These are phyloP conservation scores for Spongilla lacustris DNA, from an alignment of 37 sponge, comb jelly and placozoan genomes.

Conservation along the genomic window DNA sequence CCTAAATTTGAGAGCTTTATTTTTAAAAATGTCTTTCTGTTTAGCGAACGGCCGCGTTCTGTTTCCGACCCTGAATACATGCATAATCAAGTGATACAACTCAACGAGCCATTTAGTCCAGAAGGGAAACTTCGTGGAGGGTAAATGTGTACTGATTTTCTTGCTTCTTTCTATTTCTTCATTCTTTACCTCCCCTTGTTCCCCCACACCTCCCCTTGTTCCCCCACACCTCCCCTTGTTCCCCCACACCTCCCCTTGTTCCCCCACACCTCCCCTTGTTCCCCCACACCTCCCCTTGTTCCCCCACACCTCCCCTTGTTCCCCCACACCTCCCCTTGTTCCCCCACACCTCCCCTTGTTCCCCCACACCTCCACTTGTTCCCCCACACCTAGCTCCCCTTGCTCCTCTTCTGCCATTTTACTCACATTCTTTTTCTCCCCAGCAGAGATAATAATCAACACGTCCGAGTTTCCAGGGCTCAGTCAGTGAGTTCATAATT, in stretches of 20 bases:
- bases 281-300: too few species aligned
- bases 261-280: too few species aligned
- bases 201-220: neutral
- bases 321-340: neutral
- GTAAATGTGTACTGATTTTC: neutral
- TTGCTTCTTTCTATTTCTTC: slow-evolving; percentile 13
- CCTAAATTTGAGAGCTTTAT: too few species aligned
- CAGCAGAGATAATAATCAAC: neutral
- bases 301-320: too few species aligned
- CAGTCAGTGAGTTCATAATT: neutral
- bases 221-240: neutral
- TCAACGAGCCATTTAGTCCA: too few species aligned
- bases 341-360: neutral
- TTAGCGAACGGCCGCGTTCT: too few species aligned
- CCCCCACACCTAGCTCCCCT: too few species aligned
- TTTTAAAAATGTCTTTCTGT: too few species aligned
- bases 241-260: neutral
- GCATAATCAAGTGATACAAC: too few species aligned
- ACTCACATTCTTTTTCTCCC: neutral
- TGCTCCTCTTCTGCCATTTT: neutral
- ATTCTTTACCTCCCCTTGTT: neutral
- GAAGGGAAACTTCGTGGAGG: too few species aligned
- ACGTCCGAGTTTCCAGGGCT: neutral
- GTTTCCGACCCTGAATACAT: too few species aligned
- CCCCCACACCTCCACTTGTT: too few species aligned